These are phyloP conservation scores for Leptura quadrifasciata DNA, from an alignment of 2,888 invertebrate genomes.

Conservation along the genomic window DNA sequence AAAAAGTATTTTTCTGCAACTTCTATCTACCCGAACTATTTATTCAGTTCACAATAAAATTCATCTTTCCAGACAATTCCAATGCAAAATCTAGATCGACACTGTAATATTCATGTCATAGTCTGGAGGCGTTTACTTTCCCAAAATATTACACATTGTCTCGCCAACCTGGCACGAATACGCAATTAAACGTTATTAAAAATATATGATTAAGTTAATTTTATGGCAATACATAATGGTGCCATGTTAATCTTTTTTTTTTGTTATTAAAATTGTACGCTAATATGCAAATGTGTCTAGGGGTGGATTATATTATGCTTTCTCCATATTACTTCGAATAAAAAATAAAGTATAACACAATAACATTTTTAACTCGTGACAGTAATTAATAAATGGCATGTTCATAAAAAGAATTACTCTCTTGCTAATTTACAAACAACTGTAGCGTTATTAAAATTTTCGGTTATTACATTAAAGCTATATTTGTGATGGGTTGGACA, in stretches of 20 bases:
- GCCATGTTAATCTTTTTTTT: conserved; percentile 30
- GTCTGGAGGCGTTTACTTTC: conserved; percentile 4
- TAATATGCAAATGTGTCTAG: conserved; percentile 8
- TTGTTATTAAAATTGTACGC: conserved; percentile 22
- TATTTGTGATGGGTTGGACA: conserved; percentile 1
- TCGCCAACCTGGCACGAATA: conserved; percentile 40
- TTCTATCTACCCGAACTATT: too few relatives aligned
- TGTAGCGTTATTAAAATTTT: background rate
- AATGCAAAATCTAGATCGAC: too few relatives aligned
- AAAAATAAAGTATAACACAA: background rate
- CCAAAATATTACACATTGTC: conserved; percentile 35
- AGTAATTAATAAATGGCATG: conserved; percentile 7
- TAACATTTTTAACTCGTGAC: background rate
- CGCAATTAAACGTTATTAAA: conserved; percentile 43
- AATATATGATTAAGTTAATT: conserved; percentile 45
- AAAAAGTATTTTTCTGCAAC: too few relatives aligned
- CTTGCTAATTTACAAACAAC: conserved; percentile 2
- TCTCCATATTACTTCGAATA: background rate
- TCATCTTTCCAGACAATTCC: too few relatives aligned
- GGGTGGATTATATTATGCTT: background rate
- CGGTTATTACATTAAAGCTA: background rate
- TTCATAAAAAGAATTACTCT: background rate
- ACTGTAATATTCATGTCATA: too few relatives aligned
- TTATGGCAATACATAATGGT: conserved; percentile 34
- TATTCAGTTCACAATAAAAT: too few relatives aligned